These are phyloP conservation scores for Oceanites oceanicus DNA, from an alignment of 2,113 vertebrate genomes.

Conservation along the genomic window DNA sequence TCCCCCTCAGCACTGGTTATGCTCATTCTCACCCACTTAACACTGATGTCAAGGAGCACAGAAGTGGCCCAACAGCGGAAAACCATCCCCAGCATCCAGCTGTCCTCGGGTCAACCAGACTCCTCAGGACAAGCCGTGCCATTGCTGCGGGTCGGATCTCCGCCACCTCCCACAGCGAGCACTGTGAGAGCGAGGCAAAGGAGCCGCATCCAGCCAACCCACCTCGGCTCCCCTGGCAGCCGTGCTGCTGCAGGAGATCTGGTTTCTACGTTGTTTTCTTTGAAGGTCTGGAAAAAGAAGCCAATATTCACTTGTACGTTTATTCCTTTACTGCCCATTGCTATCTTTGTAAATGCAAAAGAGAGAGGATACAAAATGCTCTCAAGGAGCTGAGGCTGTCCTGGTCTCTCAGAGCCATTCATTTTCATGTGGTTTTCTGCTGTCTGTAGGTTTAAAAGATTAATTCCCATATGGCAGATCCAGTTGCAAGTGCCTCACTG, in stretches of 20 bases:
- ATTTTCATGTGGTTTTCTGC: background rate
- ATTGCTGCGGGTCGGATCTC: accelerated
- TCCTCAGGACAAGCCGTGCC: background rate
- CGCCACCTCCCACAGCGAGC: background rate
- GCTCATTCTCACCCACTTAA: background rate
- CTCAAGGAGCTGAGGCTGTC: background rate
- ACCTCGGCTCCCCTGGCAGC: background rate
- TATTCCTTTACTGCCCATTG: background rate
- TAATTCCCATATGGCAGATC: background rate
- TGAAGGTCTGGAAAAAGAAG: background rate
- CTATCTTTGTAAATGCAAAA: background rate
- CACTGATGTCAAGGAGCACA: background rate
- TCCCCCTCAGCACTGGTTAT: background rate
- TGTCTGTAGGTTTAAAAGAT: background rate
- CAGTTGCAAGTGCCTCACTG: background rate
- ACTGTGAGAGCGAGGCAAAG: background rate
- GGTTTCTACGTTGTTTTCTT: background rate
- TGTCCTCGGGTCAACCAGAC: background rate
- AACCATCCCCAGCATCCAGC: background rate
- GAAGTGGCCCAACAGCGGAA: background rate
- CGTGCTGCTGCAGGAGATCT: background rate
- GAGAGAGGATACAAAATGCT: background rate
- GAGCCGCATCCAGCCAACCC: background rate
- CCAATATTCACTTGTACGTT: background rate
- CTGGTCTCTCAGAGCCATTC: background rate